Evolutionary conservation across 2,888 invertebrate species (phyloP).

Genomic region (Drosophila nigritarsus): DNA sequence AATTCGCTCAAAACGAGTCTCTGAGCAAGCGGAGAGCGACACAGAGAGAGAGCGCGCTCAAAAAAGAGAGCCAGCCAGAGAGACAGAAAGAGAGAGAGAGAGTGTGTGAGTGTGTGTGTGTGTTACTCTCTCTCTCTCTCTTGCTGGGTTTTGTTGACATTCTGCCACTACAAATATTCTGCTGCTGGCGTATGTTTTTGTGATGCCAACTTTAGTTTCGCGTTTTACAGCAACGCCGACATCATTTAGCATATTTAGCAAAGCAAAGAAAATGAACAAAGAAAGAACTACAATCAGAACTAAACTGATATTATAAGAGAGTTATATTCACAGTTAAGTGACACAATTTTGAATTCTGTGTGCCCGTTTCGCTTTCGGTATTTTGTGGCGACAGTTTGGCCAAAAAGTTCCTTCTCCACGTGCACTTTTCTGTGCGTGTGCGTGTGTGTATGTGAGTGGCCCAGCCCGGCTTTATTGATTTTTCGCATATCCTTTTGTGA

Average conservation of each 20-base stretch:
- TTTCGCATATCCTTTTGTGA: conserved; percentile 57
- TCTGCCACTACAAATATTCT: conserved; percentile 33
- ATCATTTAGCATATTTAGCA: conserved; percentile 69
- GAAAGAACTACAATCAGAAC: conserved; percentile 31
- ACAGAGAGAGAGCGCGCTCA: conserved; percentile 18
- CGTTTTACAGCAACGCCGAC: conserved; percentile 20
- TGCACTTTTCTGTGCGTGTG: conserved; percentile 25
- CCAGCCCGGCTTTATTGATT: conserved; percentile 67
- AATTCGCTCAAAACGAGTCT: conserved; percentile 77
- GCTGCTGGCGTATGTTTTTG: conserved; percentile 21
- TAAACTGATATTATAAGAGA: conserved; percentile 25
- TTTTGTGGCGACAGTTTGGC: conserved; percentile 5
- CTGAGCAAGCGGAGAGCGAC: conserved; percentile 17
- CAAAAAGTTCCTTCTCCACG: conserved; percentile 36
- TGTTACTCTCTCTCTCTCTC: conserved; percentile 15
- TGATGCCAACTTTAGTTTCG: conserved; percentile 17
- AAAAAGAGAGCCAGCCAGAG: not conserved
- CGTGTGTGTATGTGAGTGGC: conserved; percentile 3
- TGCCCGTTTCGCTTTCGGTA: conserved; percentile 28
- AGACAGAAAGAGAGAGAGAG: conserved; percentile 21
- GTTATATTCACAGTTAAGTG: conserved; percentile 58
- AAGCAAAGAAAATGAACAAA: conserved; percentile 16
- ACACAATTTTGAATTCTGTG: conserved; percentile 60
- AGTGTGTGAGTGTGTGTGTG: not conserved
- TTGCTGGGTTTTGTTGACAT: conserved; percentile 70